A percentile compares a stretch with the other conserved stretches of the same genome.
Conservation (phyloP, 2,888 invertebrate genomes). For the Tiliacea aurago region DNA sequence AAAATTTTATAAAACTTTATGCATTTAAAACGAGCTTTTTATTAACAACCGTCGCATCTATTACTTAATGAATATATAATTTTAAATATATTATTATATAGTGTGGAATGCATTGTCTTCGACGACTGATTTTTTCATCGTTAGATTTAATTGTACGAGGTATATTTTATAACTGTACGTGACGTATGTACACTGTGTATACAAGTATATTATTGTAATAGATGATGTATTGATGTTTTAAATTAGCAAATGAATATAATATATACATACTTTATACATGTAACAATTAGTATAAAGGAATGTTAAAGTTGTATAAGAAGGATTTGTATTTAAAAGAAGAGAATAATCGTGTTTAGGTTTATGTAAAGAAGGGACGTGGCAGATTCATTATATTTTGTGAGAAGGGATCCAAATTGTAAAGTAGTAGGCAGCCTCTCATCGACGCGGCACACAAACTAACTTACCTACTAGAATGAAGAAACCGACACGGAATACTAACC, state of each 20-base stretch:
- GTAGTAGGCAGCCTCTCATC: conserved; percentile 23
- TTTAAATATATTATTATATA: conserved; percentile 65
- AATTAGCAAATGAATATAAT: conserved; percentile 76
- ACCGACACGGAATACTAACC: conserved; percentile 34
- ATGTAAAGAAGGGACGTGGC: conserved; percentile 29
- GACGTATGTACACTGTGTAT: conserved; percentile 76
- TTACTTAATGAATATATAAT: conserved; percentile 69
- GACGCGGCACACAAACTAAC: conserved; percentile 33
- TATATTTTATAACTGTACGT: conserved; percentile 83
- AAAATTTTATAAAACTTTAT: conserved; percentile 61
- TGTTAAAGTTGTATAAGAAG: conserved; percentile 44
- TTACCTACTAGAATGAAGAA: conserved; percentile 20
- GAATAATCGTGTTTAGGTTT: conserved; percentile 43
- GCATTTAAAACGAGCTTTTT: conserved; percentile 78
- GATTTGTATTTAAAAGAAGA: conserved; percentile 56
- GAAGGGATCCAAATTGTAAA: conserved; percentile 33
- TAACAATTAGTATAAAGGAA: conserved; percentile 66
- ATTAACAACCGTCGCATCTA: conserved; percentile 73
- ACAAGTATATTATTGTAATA: conserved; percentile 78
- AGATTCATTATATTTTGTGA: conserved; percentile 43
- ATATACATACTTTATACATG: conserved; percentile 75
- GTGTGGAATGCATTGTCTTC: conserved; percentile 77
- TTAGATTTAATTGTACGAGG: conserved; percentile 78
- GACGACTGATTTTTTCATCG: conserved; percentile 88
- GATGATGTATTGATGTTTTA: conserved; percentile 77